Evolutionary conservation across 2,888 invertebrate genomes (phyloP).

Genomic region (Xylota sylvarum): DNA sequence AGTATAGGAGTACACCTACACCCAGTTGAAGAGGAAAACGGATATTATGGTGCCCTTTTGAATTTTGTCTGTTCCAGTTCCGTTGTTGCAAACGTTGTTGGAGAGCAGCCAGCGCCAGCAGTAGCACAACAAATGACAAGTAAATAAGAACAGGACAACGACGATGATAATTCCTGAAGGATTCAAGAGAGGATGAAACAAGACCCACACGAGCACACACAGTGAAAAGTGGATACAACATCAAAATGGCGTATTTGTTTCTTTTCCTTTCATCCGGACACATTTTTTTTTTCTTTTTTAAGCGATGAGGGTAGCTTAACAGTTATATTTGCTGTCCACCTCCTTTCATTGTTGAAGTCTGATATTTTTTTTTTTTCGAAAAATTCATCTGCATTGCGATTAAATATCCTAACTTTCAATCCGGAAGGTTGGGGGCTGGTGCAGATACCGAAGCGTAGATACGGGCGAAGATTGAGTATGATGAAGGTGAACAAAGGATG

Average conservation of each 20-base stretch:
- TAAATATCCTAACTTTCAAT: conserved; percentile 62
- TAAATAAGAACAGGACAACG: conserved; percentile 34
- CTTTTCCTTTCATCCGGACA: conserved; percentile 2
- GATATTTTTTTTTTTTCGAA: conserved; percentile 4
- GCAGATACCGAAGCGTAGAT: conserved; percentile 25
- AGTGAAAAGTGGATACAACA: conserved; percentile 32
- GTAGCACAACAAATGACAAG: conserved; percentile 30
- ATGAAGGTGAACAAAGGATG: conserved; percentile 52
- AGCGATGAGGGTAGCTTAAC: conserved; percentile 9
- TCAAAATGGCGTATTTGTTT: conserved; percentile 28
- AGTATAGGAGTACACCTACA: background rate
- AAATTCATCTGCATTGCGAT: conserved; percentile 70
- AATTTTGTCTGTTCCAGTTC: conserved; percentile 46
- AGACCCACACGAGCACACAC: conserved; percentile 3
- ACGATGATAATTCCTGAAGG: conserved; percentile 46
- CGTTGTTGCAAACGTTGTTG: conserved; percentile 42
- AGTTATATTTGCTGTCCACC: conserved; percentile 4
- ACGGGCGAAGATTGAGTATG: conserved; percentile 52
- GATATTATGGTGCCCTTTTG: conserved; percentile 40
- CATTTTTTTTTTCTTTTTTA: conserved; percentile 5
- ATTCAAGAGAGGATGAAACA: conserved; percentile 13
- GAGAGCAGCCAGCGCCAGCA: too few relatives aligned
- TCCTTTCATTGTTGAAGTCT: conserved; percentile 1
- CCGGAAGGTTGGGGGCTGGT: conserved; percentile 27
- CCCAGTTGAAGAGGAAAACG: conserved; percentile 8